Conservation (phyloP, 1,140 invertebrate genomes). For the Sesamia nonagrioides region DNA sequence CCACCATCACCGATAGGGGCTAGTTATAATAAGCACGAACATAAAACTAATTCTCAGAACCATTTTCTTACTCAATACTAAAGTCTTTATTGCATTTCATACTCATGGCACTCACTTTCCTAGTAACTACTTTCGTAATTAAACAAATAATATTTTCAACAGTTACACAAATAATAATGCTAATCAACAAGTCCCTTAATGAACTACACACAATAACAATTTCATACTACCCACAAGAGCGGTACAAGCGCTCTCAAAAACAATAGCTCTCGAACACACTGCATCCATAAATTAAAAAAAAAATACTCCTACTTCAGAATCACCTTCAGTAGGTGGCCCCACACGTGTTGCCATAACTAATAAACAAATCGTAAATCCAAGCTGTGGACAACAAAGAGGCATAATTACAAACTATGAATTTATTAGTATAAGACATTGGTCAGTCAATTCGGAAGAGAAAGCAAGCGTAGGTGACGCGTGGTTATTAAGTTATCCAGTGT, state of each 20-base stretch:
- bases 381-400: conserved; percentile 11
- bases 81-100: background rate
- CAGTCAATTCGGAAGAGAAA: conserved; percentile 32
- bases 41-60: too few relatives aligned
- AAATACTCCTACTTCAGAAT: background rate
- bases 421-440: background rate
- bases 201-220: background rate
- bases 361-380: conserved; percentile 35
- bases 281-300: background rate
- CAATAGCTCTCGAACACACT: background rate
- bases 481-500: conserved; percentile 1
- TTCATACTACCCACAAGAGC: background rate
- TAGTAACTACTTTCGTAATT: background rate
- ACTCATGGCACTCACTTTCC: background rate
- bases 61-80: background rate
- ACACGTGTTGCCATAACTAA: background rate
- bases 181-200: background rate
- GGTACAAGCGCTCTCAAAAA: background rate
- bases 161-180: background rate
- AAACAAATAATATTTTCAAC: background rate
- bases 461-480: conserved; percentile 25
- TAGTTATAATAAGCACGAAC: background rate
- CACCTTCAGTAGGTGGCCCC: background rate
- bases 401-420: conserved; percentile 16
- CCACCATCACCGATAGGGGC: too few relatives aligned